Base-by-base conservation (phyloP, 2,888 invertebrate genomes). In the Trachelus tabidus region DNA sequence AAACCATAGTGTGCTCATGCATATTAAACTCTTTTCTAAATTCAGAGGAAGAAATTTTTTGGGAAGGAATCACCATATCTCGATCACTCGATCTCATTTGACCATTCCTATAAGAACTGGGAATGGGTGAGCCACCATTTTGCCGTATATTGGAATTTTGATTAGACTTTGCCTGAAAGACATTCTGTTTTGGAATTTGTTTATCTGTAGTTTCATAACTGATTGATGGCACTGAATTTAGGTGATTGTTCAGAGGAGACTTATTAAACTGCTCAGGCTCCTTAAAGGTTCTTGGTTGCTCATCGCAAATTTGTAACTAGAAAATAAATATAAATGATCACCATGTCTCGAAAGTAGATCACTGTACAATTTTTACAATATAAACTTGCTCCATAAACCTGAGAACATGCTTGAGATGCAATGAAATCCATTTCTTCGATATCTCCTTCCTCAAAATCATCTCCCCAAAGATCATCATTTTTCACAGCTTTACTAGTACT, bases 391-490 rank as follows among this genome's bases (percentile, higher is more conserved):
- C 30, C 56, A 79, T 81, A 77, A 78, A 85, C 83, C 82, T 86
- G 81, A n/a, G 85, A 83, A 68, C 79, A 83, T 68, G 87, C 89
- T 83, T 91, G 91, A 34, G 90, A 87, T 11, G 86, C 89, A 34
- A 90, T 83, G n/a, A 87, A 78, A 77, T 91, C 90, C 81, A 91
- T 86, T 80, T 90, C 87, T 79, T 88, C 86, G 37, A 91, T 85
- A 15, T 87, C 90, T 30, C 85, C 87, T 11, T 90, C 89, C 4
- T 81, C 85, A 76, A 89, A 89, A 82, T 90, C 90, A 75, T 89
- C 90, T 4, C 89, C 90, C 90, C 90, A 90, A 1, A 86, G 15
- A 80, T 90, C 90, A 76, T 88, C 85, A 34, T 71, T 71, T 56
- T 34, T 15, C 68, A 73, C 77, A 15, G 74, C 30, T 69, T 37